A percentile compares a stretch with the other conserved stretches of the same genome.
phyloP scores from a whole-genome alignment of 1,140 invertebrate species.

The fruit fly (Drosophila melanogaster) region DNA sequence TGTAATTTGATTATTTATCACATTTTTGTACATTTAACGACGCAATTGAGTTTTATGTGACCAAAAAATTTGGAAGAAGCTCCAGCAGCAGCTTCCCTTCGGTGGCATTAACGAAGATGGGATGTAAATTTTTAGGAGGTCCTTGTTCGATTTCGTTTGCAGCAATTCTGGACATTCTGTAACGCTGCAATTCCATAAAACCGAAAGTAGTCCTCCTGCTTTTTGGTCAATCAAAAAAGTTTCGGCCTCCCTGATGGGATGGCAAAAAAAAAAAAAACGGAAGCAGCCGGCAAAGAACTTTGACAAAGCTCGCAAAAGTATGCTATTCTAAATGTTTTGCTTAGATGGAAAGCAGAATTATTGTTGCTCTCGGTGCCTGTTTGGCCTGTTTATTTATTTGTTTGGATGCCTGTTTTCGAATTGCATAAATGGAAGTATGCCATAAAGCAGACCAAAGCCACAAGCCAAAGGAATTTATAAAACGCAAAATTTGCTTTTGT shows the following conservation, averaged over 20 bases:
- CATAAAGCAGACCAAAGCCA: constrained; percentile 39
- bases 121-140: constrained; percentile 17
- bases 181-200: constrained; percentile 42
- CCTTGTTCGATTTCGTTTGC: constrained; percentile 40
- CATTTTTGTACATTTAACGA: constrained; percentile 80
- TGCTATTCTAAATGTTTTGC: constrained; percentile 64
- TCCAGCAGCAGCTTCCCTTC: no score
- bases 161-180: constrained; percentile 17
- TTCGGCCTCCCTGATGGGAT: constrained; percentile 15
- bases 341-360: constrained; percentile 62
- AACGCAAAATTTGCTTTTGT: constrained; percentile 76
- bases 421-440: constrained; percentile 48
- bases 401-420: constrained; percentile 13
- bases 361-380: constrained; percentile 37
- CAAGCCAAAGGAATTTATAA: constrained; percentile 64
- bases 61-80: constrained; percentile 19
- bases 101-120: not conserved
- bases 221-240: constrained; percentile 46
- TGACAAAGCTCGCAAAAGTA: constrained; percentile 65
- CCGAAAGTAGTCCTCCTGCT: constrained; percentile 14
- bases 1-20: constrained; percentile 83
- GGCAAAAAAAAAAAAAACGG: not conserved
- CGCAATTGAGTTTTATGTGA: constrained; percentile 79
- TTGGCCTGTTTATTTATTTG: constrained; percentile 8
- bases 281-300: constrained; percentile 22